Percentiles rank a stretch among this genome's conserved stretches.
phyloP scores from a whole-genome alignment of 2,113 vertebrate genomes.

The Crotalus tigris region DNA sequence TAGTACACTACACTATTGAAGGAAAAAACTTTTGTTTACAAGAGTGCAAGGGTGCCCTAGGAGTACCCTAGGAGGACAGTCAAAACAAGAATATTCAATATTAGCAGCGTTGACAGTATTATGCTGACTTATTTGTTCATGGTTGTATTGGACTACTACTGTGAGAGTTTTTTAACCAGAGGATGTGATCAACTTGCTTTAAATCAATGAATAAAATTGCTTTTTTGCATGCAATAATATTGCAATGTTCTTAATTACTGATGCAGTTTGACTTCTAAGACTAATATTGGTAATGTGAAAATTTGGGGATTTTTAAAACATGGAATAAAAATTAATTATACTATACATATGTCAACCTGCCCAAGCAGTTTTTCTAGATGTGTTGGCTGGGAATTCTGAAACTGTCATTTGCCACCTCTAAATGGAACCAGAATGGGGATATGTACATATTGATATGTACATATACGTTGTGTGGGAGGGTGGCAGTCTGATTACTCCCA shows the following conservation, averaged over 20 bases:
- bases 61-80: not conserved
- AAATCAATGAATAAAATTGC: not conserved
- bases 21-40: not conserved
- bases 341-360: not conserved
- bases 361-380: not conserved
- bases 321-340: not conserved
- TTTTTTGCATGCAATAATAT: not conserved
- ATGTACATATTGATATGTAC: too few species aligned
- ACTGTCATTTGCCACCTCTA: not conserved
- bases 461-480: not conserved
- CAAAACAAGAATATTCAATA: too few species aligned
- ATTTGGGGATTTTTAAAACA: not conserved
- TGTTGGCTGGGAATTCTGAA: not conserved
- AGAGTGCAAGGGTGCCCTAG: not conserved
- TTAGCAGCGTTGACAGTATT: not conserved
- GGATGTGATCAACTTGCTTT: not conserved
- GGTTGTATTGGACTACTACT: not conserved
- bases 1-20: not conserved
- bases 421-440: not conserved
- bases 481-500: not conserved
- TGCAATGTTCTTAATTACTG: not conserved
- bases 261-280: not conserved
- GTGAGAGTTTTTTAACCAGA: not conserved
- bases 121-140: not conserved
- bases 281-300: not conserved